Evolutionary conservation across 1,140 invertebrate genomes (phyloP).

Genomic region (Drosophila seguyi): DNA sequence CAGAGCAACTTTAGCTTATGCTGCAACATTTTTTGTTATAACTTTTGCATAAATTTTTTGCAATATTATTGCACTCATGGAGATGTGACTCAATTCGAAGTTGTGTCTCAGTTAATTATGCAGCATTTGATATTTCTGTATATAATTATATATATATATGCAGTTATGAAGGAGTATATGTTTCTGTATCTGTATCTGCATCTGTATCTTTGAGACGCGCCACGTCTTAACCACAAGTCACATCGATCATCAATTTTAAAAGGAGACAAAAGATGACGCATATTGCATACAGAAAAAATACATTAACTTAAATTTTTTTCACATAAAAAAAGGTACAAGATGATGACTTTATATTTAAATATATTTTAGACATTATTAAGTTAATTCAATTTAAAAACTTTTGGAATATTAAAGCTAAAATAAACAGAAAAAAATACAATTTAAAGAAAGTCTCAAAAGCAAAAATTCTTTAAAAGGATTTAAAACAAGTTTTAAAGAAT

Average conservation of each 20-base stretch:
- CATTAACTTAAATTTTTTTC: not conserved
- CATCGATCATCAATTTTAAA: slow-evolving; percentile 73
- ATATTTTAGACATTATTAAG: too few species aligned
- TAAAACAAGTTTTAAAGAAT: too few species aligned
- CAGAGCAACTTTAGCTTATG: slow-evolving; percentile 52
- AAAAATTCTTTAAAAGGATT: not conserved
- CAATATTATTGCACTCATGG: slow-evolving; percentile 65
- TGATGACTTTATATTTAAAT: not conserved
- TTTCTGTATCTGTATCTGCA: slow-evolving; percentile 1
- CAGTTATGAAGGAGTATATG: not conserved
- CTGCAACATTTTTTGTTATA: slow-evolving; percentile 20
- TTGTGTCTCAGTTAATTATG: slow-evolving; percentile 20
- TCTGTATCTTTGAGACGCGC: slow-evolving; percentile 40
- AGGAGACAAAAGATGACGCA: slow-evolving; percentile 30
- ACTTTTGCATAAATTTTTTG: slow-evolving; percentile 61
- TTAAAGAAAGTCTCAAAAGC: not conserved
- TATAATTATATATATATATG: not conserved
- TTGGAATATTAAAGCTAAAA: too few species aligned
- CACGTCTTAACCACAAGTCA: slow-evolving; percentile 44
- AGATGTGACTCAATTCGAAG: slow-evolving; percentile 42
- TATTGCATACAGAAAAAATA: not conserved
- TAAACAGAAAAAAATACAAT: not conserved
- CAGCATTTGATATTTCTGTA: slow-evolving; percentile 24
- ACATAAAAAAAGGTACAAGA: not conserved
- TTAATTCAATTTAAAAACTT: not conserved